Evolutionary conservation across 2,113 vertebrate genomes (phyloP).

Genomic region (Lampris incognitus): DNA sequence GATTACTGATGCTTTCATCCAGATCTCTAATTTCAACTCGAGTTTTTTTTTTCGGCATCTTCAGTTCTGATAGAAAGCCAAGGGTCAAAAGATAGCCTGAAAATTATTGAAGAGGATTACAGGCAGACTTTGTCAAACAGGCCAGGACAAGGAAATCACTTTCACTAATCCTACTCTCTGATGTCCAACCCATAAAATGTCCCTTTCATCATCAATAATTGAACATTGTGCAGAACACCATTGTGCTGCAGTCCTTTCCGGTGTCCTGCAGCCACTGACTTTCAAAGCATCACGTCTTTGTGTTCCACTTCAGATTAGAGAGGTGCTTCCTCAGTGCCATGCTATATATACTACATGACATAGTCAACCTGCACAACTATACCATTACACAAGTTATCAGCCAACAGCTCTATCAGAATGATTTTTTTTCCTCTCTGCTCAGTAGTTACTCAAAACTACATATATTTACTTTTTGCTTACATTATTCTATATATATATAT

Average conservation of each 20-base stretch:
- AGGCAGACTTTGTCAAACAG: slow-evolving; percentile 76
- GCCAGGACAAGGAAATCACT: slow-evolving; percentile 73
- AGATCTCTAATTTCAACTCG: too few species aligned
- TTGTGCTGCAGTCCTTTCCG: slow-evolving; percentile 62
- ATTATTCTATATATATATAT: too few species aligned
- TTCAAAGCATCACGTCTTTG: slow-evolving; percentile 62
- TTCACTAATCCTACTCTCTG: slow-evolving; percentile 77
- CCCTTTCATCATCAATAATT: slow-evolving; percentile 83
- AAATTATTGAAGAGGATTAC: slow-evolving; percentile 78
- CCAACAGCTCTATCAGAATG: too few species aligned
- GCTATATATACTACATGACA: slow-evolving; percentile 15
- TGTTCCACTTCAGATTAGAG: slow-evolving; percentile 45
- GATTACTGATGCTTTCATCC: too few species aligned
- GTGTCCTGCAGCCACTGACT: slow-evolving; percentile 64
- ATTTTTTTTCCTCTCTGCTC: too few species aligned
- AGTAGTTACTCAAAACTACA: too few species aligned
- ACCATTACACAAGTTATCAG: too few species aligned
- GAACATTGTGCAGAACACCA: slow-evolving; percentile 69
- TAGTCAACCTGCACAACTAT: not conserved
- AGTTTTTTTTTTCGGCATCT: slow-evolving; percentile 24
- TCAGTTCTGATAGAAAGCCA: slow-evolving; percentile 39
- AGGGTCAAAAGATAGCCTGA: slow-evolving; percentile 49
- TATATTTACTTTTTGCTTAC: too few species aligned
- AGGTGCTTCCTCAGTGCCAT: slow-evolving; percentile 31
- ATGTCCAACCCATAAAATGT: slow-evolving; percentile 78